Conservation (phyloP, 2,113 vertebrate species). For the Tonatia bakeri region DNA sequence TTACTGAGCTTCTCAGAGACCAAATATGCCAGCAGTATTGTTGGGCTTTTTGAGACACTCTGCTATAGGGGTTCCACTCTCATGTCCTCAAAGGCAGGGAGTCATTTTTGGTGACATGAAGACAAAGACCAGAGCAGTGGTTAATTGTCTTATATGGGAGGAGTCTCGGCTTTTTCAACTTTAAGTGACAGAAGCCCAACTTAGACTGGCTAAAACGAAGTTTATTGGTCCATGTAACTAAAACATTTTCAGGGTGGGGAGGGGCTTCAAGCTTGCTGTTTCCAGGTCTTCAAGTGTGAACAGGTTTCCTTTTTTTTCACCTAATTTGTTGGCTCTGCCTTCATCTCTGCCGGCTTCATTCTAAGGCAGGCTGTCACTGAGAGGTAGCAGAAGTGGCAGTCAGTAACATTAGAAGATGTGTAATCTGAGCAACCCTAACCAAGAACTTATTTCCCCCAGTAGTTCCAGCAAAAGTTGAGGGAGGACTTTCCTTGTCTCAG, state of each 20-base stretch:
- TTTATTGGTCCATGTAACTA: conserved; percentile 2
- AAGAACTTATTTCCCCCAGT: neutral
- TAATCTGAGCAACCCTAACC: neutral
- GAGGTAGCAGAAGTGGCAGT: neutral
- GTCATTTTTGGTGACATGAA: neutral
- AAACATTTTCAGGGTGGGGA: neutral
- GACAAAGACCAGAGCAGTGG: neutral
- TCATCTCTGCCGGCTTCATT: conserved; percentile 3
- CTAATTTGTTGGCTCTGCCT: neutral
- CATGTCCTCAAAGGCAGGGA: neutral
- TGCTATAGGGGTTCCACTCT: neutral
- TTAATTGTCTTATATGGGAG: conserved; percentile 20
- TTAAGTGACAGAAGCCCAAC: conserved; percentile 1
- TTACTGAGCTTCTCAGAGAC: neutral
- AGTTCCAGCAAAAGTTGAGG: neutral
- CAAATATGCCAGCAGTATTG: neutral
- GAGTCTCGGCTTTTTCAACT: neutral
- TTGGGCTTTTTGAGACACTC: neutral
- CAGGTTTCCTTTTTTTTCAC: neutral
- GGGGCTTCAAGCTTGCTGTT: neutral
- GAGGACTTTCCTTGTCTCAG: neutral
- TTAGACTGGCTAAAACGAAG: neutral
- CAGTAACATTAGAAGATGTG: neutral
- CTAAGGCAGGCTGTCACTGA: neutral
- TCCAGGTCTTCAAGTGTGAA: neutral